Evolutionary conservation across 92 coral and sea anemone species (phyloP).

Genomic region (Phenganax stokvisi): DNA sequence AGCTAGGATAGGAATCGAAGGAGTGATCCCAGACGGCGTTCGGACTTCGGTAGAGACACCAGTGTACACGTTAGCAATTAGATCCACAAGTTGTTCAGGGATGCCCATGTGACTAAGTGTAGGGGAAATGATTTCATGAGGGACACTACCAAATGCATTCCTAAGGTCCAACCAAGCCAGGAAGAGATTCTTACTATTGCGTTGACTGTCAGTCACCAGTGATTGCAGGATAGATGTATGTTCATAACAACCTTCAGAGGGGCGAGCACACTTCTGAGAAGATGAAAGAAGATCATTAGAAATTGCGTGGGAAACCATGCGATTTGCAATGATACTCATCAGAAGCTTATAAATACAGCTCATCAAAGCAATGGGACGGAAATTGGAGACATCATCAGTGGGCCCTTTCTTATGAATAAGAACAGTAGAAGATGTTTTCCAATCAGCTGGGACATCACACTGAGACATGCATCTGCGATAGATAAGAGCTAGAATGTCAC

Average conservation of each 20-base stretch:
- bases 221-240: slow-evolving; percentile 36
- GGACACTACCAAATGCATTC: slow-evolving; percentile 34
- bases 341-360: slow-evolving; percentile 33
- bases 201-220: slow-evolving; percentile 14
- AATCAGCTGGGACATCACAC: slow-evolving; percentile 22
- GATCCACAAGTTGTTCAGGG: background rate
- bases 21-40: background rate
- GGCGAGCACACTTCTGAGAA: slow-evolving; percentile 34
- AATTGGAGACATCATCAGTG: slow-evolving; percentile 25
- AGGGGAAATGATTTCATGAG: slow-evolving; percentile 8
- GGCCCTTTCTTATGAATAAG: slow-evolving; percentile 37
- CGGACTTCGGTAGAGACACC: slow-evolving; percentile 10
- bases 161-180: slow-evolving; percentile 36
- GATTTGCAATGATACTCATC: slow-evolving; percentile 33
- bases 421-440: slow-evolving; percentile 22
- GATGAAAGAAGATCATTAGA: slow-evolving; percentile 23
- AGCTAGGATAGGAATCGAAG: slow-evolving; percentile 16
- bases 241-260: slow-evolving; percentile 39
- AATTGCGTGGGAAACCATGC: slow-evolving; percentile 13
- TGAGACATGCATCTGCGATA: background rate
- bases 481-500: slow-evolving; percentile 10
- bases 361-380: slow-evolving; percentile 43
- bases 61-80: slow-evolving; percentile 25
- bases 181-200: background rate
- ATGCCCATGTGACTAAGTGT: slow-evolving; percentile 19